A percentile compares a stretch with the other conserved stretches of the same genome.
Evolutionary conservation across 2,888 invertebrate genomes (phyloP).

Genomic region (Polietes domitor): DNA sequence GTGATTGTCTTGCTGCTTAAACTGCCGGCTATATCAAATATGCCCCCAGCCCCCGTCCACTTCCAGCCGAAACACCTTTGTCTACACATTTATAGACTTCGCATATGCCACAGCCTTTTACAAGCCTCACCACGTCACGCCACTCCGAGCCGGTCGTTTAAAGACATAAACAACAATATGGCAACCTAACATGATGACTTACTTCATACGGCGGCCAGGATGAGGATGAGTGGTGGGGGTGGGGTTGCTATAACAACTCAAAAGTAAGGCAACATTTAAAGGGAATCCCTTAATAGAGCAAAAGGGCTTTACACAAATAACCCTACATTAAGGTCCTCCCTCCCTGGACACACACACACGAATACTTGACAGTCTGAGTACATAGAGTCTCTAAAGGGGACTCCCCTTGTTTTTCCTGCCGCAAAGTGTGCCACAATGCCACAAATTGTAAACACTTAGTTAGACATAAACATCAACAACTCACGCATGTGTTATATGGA

Average conservation of each 20-base stretch:
- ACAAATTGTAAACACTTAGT: slow-evolving; percentile 62
- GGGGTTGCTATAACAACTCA: background rate
- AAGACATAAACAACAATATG: slow-evolving; percentile 25
- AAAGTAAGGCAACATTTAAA: slow-evolving; percentile 5
- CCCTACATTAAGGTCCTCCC: background rate
- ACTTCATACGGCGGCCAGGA: background rate
- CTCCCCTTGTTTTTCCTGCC: background rate
- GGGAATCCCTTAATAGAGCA: background rate
- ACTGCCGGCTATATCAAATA: background rate
- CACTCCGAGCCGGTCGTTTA: background rate
- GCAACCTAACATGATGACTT: background rate
- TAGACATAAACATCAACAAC: slow-evolving; percentile 41
- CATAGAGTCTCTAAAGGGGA: background rate
- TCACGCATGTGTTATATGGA: background rate
- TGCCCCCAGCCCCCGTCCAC: background rate
- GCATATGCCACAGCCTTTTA: background rate
- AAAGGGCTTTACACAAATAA: slow-evolving; percentile 7
- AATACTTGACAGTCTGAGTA: too few species aligned
- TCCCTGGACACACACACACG: background rate
- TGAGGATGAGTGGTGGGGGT: background rate
- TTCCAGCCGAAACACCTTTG: background rate
- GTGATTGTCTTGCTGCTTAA: slow-evolving; percentile 50
- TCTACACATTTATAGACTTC: slow-evolving; percentile 47
- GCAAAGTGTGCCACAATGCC: slow-evolving; percentile 60
- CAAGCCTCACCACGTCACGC: background rate